Percentiles rank a stretch among this genome's conserved stretches.
These are phyloP conservation scores for Littorina saxatilis DNA, from an alignment of 1,140 invertebrate species.

Conservation along the genomic window DNA sequence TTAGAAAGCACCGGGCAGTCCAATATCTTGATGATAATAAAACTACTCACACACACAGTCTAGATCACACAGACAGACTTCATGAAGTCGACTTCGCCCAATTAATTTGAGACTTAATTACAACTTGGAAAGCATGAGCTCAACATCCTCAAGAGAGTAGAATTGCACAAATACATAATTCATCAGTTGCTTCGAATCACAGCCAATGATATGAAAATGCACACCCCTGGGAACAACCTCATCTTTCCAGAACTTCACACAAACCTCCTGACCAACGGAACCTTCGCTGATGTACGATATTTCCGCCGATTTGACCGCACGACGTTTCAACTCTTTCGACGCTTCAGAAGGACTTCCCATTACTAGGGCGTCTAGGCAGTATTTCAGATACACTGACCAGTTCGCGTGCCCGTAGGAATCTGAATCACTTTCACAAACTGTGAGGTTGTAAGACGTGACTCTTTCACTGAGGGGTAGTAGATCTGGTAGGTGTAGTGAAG, in stretches of 20 bases:
- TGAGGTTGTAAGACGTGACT: neutral
- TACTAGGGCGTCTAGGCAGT: neutral
- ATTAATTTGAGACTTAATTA: too few species aligned
- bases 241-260: slow-evolving; percentile 13
- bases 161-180: neutral
- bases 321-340: neutral
- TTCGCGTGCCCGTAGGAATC: neutral
- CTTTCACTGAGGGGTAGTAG: neutral
- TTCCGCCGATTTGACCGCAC: neutral
- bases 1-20: too few species aligned
- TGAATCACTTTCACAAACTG: neutral
- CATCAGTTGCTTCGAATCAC: neutral
- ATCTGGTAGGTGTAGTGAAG: too few species aligned
- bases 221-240: neutral
- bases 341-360: neutral
- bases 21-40: too few species aligned
- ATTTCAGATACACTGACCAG: neutral
- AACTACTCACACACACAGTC: too few species aligned
- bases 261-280: neutral
- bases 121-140: neutral
- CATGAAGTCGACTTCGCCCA: too few species aligned
- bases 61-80: too few species aligned
- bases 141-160: neutral
- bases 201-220: neutral
- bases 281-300: neutral